phyloP scores from a whole-genome alignment of 2,797 vertebrate genomes.

The Bradypus variegatus region DNA sequence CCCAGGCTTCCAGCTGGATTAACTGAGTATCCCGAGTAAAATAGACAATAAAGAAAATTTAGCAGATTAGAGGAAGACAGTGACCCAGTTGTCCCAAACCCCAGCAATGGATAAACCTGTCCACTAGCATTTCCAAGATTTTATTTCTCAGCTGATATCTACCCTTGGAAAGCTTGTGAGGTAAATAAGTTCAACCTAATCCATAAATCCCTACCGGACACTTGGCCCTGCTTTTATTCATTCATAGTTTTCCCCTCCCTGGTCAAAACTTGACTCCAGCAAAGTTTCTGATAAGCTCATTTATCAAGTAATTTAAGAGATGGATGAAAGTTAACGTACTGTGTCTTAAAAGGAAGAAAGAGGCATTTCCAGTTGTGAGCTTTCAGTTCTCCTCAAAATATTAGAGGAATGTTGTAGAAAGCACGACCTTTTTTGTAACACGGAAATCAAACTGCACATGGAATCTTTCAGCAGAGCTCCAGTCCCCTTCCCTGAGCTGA shows the following conservation, averaged over 20 bases:
- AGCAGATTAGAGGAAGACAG: not conserved
- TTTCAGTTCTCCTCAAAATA: not conserved
- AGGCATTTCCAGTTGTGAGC: not conserved
- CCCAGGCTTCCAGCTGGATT: not conserved
- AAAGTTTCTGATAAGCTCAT: not conserved
- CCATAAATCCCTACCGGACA: not conserved
- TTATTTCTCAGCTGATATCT: not conserved
- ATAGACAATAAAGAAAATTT: not conserved
- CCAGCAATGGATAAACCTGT: not conserved
- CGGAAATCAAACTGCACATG: not conserved
- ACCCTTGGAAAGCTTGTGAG: not conserved
- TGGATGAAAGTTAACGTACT: not conserved
- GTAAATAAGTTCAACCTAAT: not conserved
- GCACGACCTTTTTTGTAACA: not conserved
- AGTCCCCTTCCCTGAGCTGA: not conserved
- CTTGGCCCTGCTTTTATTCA: rapidly evolving
- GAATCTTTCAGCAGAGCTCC: not conserved
- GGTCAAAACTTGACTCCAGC: not conserved
- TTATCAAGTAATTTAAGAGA: not conserved
- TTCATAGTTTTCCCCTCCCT: not conserved
- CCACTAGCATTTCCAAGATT: not conserved
- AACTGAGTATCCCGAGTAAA: not conserved
- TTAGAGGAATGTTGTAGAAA: not conserved
- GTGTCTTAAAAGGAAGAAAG: constrained; percentile 1
- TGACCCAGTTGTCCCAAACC: not conserved